Base-by-base conservation (phyloP, 1,140 invertebrate species). In the Meteorus sp. region DNA sequence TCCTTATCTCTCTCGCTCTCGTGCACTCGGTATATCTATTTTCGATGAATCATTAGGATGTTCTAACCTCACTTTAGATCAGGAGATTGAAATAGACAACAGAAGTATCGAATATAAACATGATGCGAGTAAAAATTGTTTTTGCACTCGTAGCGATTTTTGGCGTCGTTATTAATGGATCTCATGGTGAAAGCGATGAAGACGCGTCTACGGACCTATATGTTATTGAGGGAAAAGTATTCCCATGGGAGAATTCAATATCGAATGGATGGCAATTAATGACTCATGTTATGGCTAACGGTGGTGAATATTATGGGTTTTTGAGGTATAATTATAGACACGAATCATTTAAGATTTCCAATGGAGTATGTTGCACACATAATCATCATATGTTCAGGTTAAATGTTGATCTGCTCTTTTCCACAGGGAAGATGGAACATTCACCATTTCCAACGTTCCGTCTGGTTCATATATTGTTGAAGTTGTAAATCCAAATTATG, bases 401-500 rank as follows among this genome's bases (percentile, higher is more conserved):
- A 37, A 27, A 37, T 53, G 52, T 3, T 15, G 47, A 47, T 61
- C 3, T 22, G 63, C 56, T 68, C 33, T 55, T 65, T 41, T 56
- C 71, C 74, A 57, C 53, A 91, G 89, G 66, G 89, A 92, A 66
- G 97, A 99, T 83, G 96, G 96, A n/a, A 87, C 88, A 7, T 99
- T 99, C 77, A 79, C 86, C 8, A 86, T 99, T 41, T 88, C 90
- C 65, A 94, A 95, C 69, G 82, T 99, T 0, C 92, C 93, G 2
- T 89, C 93, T 19, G 97, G 97, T 5, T 98, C 96, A 0, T 98
- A 98, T 73, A 86, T 99, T 19, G 83, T 99, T 1, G 97, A 99
- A 83, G 86, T 97, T 11, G 76, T 93, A 6, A 90, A 97, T 81
- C 91, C 95, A 3, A 89, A 96, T 70, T 95, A 89, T 70, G 84